Base-by-base conservation (phyloP, 2,888 invertebrate genomes). In the Ferdinandea cuprea region DNA sequence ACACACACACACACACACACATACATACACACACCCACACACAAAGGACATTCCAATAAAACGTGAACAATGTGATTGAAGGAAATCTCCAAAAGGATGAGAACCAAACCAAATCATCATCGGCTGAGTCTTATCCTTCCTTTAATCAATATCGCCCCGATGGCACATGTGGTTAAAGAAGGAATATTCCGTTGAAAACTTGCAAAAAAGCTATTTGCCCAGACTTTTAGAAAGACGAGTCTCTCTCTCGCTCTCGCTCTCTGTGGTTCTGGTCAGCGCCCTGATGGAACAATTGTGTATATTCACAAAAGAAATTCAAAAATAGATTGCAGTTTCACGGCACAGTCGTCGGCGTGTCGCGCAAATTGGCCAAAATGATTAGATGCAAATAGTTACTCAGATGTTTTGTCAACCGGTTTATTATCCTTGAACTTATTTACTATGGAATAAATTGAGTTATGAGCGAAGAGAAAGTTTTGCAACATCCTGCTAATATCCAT, bases 131-230 rank as follows among this genome's bases (percentile, higher is more conserved):
- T 35, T 35, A 37, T 68, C 58, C 48, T 63, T 63, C 52, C 83
- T 83, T 77, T 83, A 83, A 83, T 83, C 83, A 83, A 78, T 78
- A 68, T 58, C 54, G 66, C 30, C n/a, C 37, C 48, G 37, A 50
- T 68, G 68, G 72, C 83, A 83, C 83, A 83, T 83, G 78, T 83
- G 78, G 40, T 68, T n/a, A n/a, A n/a, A 48, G 19, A 32, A 35
- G 17, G 58, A 50, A 68, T 42, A 77, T 40, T 61, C 37, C 44
- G 25, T 17, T 21, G 40, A 72, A 66, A 59, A 71, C 42, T 74
- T 17, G 42, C 50, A 25, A 46, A 19, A 54, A 65, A 48, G 1
- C 40, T 35, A 46, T 66, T 52, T 52, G 30, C 15, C 11, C 48
- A 61, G 37, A 44, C 19, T 50, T 35, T 1, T 15, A 3, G n/a